These are phyloP conservation scores for Pomacea canaliculata DNA, from an alignment of 2,888 invertebrate genomes.

Conservation along the genomic window DNA sequence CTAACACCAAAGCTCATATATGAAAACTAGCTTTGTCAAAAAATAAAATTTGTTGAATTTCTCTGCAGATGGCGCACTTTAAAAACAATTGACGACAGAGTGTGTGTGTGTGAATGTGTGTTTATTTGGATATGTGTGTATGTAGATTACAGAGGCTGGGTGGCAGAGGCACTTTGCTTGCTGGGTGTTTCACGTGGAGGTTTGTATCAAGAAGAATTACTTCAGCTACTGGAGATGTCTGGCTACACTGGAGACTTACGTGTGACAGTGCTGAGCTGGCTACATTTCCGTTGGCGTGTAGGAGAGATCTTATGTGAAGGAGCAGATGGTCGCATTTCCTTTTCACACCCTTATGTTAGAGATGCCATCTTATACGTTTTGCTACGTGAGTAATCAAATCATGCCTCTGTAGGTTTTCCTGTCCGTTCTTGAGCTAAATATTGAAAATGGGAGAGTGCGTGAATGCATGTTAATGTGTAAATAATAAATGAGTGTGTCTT, in stretches of 20 bases:
- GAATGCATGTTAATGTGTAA: too few relatives aligned
- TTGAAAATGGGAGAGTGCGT: neutral
- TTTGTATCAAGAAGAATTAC: conserved; percentile 57
- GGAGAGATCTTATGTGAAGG: conserved; percentile 52
- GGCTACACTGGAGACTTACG: conserved; percentile 59
- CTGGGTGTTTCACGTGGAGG: conserved; percentile 64
- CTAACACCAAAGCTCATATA: too few relatives aligned
- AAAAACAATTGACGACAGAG: too few relatives aligned
- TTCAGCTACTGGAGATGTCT: conserved; percentile 51
- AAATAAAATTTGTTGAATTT: too few relatives aligned
- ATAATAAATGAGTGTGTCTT: too few relatives aligned
- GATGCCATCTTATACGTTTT: conserved; percentile 58
- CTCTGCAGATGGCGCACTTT: too few relatives aligned
- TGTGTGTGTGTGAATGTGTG: too few relatives aligned
- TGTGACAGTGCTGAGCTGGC: conserved; percentile 63
- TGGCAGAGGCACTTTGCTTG: conserved; percentile 63
- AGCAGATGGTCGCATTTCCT: conserved; percentile 58
- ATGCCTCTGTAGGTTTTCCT: neutral
- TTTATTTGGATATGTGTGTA: too few relatives aligned
- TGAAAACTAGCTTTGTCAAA: too few relatives aligned
- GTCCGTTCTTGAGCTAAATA: neutral
- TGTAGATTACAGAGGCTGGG: conserved; percentile 65
- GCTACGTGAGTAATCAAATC: conserved; percentile 51
- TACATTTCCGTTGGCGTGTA: conserved; percentile 55
- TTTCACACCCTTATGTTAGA: conserved; percentile 41